These are phyloP conservation scores for Lepas anatifera DNA, from an alignment of 2,888 invertebrate genomes.

Conservation along the genomic window DNA sequence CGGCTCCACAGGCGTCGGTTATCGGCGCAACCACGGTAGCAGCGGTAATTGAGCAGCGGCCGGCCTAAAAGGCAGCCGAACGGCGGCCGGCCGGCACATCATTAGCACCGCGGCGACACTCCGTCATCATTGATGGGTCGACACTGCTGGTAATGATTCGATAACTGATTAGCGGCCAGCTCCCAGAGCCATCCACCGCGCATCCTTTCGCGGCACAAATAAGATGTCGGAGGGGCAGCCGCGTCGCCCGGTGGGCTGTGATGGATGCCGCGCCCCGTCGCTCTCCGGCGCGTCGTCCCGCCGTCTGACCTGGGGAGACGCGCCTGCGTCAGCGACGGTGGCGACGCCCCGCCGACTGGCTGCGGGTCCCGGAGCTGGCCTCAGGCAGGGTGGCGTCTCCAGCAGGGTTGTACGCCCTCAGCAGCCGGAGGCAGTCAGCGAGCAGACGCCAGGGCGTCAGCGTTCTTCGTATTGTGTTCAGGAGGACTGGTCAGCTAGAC, in stretches of 20 bases:
- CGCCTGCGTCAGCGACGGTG: background rate
- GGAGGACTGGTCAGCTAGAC: no score
- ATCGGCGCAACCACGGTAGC: background rate
- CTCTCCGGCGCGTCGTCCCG: background rate
- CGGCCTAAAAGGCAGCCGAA: background rate
- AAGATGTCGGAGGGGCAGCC: background rate
- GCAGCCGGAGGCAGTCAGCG: background rate
- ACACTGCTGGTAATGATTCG: background rate
- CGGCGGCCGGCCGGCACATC: background rate
- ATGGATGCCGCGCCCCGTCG: constrained; percentile 1
- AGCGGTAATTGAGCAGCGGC: background rate
- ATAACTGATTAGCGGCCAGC: constrained; percentile 4
- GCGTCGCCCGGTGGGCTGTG: background rate
- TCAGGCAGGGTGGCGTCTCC: no score
- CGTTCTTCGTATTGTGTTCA: no score
- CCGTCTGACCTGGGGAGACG: background rate
- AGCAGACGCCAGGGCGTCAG: background rate
- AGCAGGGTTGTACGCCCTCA: background rate
- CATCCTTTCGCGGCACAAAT: constrained; percentile 5
- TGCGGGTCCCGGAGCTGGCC: background rate
- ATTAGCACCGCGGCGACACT: background rate
- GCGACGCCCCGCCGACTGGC: background rate
- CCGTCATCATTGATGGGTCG: constrained; percentile 2
- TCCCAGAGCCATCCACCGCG: no score
- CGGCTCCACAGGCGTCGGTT: background rate